Evolutionary conservation across 1,140 invertebrate species (phyloP).

Genomic region (Hypsibius dujardini): DNA sequence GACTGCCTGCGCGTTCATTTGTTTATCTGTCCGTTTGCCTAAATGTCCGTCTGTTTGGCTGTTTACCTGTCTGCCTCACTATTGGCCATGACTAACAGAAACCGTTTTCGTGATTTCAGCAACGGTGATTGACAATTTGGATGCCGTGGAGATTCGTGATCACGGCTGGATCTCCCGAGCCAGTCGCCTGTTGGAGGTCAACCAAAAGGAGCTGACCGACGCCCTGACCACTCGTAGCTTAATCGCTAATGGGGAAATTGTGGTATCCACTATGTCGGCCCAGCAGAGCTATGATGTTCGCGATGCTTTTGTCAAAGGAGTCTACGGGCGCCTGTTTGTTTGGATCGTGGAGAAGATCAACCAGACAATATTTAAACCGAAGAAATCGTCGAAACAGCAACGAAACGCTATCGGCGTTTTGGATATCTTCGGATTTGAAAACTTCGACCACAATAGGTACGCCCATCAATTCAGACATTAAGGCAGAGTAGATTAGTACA

Average conservation of each 20-base stretch:
- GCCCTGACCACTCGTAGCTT: slow-evolving; percentile 83
- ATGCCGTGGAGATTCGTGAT: slow-evolving; percentile 86
- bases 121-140: slow-evolving; percentile 54
- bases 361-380: slow-evolving; percentile 71
- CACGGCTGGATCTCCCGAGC: slow-evolving; percentile 63
- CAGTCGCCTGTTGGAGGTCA: slow-evolving; percentile 61
- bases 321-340: slow-evolving; percentile 88
- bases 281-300: slow-evolving; percentile 87
- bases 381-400: slow-evolving; percentile 41
- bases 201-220: slow-evolving; percentile 65
- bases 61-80: slow-evolving; percentile 20
- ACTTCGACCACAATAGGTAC: slow-evolving; percentile 78
- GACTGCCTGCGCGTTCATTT: no score
- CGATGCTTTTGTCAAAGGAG: slow-evolving; percentile 95
- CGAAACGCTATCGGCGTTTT: slow-evolving; percentile 81
- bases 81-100: no score
- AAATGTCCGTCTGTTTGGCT: no score
- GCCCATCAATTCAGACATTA: no score
- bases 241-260: slow-evolving; percentile 92
- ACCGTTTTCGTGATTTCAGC: no score
- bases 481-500: no score
- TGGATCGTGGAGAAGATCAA: slow-evolving; percentile 97
- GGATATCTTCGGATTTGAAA: slow-evolving; percentile 98
- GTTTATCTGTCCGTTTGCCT: no score
- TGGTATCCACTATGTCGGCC: slow-evolving; percentile 69